Evolutionary conservation across 2,113 vertebrate genomes (phyloP).

Genomic region (Polyodon spathula): DNA sequence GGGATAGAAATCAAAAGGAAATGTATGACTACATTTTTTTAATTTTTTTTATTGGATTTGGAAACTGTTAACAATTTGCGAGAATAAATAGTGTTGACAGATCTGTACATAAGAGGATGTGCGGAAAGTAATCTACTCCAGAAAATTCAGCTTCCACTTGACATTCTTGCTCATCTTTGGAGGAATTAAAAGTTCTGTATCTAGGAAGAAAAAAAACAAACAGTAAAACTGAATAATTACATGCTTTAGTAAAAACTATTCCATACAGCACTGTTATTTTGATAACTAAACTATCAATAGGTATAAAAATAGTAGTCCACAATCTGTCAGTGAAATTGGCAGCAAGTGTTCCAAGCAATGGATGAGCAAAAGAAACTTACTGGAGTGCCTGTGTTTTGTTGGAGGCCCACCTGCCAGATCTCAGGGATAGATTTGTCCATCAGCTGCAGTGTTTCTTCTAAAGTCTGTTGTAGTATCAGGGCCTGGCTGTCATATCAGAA

Average conservation of each 20-base stretch:
- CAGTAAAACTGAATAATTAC: conserved; percentile 3
- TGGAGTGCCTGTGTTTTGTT: conserved; percentile 38
- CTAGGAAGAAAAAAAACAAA: conserved; percentile 41
- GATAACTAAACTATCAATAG: neutral
- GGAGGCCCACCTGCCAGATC: conserved; percentile 67
- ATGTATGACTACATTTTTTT: no score
- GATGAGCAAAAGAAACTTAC: conserved; percentile 45
- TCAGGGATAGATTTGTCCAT: conserved; percentile 69
- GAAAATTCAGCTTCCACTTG: conserved; percentile 60
- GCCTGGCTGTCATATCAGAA: conserved; percentile 76
- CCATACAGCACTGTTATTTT: neutral
- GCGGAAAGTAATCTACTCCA: conserved; percentile 32
- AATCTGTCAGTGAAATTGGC: neutral
- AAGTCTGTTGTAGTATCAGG: conserved; percentile 62
- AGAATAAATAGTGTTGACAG: conserved; percentile 1
- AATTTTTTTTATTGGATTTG: no score
- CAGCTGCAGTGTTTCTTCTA: conserved; percentile 61
- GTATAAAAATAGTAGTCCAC: no score
- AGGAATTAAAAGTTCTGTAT: conserved; percentile 57
- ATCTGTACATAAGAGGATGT: neutral
- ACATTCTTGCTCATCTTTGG: conserved; percentile 57
- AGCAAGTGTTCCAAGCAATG: neutral
- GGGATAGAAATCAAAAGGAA: no score
- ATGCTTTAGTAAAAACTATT: neutral
- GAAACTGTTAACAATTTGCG: no score